Evolutionary conservation across 2,113 vertebrate genomes (phyloP).

Genomic region (Notarius lentiginosus): DNA sequence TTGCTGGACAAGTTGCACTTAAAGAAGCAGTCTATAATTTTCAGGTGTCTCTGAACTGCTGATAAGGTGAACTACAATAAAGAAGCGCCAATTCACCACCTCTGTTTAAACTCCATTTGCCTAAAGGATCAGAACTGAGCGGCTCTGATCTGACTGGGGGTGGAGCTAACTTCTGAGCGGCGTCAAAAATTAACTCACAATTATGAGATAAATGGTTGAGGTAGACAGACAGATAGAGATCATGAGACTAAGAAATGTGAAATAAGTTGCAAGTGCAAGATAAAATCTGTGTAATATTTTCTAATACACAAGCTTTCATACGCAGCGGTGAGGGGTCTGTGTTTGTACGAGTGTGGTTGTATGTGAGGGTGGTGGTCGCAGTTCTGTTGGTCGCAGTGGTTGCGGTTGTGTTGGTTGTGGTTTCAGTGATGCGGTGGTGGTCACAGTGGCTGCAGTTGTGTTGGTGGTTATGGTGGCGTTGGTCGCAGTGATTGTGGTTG

Average conservation of each 20-base stretch:
- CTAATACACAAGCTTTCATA: not conserved
- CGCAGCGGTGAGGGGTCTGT: not conserved
- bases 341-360: too few relatives aligned
- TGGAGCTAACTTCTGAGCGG: not conserved
- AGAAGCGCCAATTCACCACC: not conserved
- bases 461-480: not conserved
- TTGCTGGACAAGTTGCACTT: not conserved
- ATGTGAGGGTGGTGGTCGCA: not conserved
- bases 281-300: not conserved
- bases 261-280: not conserved
- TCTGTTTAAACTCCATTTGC: not conserved
- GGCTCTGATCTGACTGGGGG: too few relatives aligned
- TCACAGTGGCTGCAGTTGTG: not conserved
- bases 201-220: too few relatives aligned
- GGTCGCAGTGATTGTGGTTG: not conserved
- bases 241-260: not conserved
- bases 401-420: not conserved
- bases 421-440: rapidly evolving
- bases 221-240: too few relatives aligned
- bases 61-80: not conserved
- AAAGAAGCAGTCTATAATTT: not conserved
- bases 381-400: not conserved
- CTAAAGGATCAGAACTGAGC: too few relatives aligned
- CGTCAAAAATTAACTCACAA: too few relatives aligned
- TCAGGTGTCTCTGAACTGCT: not conserved